Conservation (phyloP, 2,888 invertebrate genomes). For the Drepanosiphum platanoidis region DNA sequence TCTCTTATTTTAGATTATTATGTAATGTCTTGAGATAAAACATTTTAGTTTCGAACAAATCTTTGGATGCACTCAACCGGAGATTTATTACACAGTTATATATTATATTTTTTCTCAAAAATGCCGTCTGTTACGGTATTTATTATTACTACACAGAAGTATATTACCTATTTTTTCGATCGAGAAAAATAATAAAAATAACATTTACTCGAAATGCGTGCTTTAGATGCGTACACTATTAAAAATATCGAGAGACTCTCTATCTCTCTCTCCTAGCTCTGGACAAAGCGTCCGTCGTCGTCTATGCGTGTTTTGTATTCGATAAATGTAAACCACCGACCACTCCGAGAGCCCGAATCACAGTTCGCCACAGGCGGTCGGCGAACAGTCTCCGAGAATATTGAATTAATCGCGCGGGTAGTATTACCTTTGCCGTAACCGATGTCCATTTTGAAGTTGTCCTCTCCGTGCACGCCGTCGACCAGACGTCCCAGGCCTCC, state of each 20-base stretch:
- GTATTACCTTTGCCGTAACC: conserved; percentile 71
- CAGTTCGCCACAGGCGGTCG: too few relatives aligned
- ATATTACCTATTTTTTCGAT: too few relatives aligned
- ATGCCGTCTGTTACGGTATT: neutral
- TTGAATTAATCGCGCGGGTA: neutral
- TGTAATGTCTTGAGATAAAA: neutral
- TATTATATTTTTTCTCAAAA: neutral
- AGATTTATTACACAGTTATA: neutral
- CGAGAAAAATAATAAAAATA: too few relatives aligned
- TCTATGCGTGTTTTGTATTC: too few relatives aligned
- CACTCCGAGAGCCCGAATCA: too few relatives aligned
- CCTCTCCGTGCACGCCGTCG: conserved; percentile 74
- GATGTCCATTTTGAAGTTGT: conserved; percentile 73
- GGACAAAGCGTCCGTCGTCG: neutral
- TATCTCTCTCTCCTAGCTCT: too few relatives aligned
- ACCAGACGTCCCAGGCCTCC: conserved; percentile 77
- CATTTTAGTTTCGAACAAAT: neutral
- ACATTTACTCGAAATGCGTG: too few relatives aligned
- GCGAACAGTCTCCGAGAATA: neutral
- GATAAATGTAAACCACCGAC: too few relatives aligned
- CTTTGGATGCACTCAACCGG: too few relatives aligned
- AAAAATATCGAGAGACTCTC: too few relatives aligned
- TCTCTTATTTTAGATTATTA: neutral
- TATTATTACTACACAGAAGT: too few relatives aligned
- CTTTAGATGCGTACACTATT: too few relatives aligned